These are phyloP conservation scores for Tamias sibiricus DNA, from an alignment of 2,113 vertebrate genomes.

Conservation along the genomic window DNA sequence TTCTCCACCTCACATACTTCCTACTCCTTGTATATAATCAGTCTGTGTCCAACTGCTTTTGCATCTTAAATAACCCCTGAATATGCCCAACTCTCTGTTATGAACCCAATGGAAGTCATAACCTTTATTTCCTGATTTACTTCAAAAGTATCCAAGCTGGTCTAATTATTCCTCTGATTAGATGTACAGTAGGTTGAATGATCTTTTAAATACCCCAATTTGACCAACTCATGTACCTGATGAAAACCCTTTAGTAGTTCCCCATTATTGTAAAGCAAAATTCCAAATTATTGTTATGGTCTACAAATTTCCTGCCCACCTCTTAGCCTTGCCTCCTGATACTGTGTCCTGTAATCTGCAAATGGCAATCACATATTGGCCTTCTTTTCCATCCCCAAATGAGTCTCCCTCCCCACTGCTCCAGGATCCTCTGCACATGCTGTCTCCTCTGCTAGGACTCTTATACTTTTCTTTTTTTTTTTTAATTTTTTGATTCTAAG, in stretches of 20 bases:
- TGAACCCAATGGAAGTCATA: background rate
- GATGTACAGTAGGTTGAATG: background rate
- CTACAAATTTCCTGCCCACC: background rate
- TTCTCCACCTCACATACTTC: background rate
- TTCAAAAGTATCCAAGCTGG: background rate
- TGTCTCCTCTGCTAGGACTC: background rate
- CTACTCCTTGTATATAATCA: background rate
- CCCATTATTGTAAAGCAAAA: background rate
- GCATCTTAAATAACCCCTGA: background rate
- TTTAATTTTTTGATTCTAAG: no score
- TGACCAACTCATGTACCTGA: background rate
- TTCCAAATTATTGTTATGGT: background rate
- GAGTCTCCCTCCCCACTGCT: background rate
- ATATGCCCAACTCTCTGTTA: background rate
- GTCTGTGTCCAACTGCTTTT: background rate
- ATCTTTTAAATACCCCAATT: background rate
- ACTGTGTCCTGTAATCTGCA: background rate
- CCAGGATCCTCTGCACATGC: background rate
- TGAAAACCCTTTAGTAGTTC: background rate
- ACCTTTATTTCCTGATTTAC: background rate
- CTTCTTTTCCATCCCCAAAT: conserved; percentile 7
- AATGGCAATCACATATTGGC: background rate
- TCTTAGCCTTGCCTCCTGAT: background rate
- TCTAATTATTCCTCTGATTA: background rate
- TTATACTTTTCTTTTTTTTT: conserved; percentile 15